Evolutionary conservation across 2,113 vertebrate species (phyloP), one percentile per base, ranked within the genome.

Genomic region (Xenotilapia leptura): DNA sequence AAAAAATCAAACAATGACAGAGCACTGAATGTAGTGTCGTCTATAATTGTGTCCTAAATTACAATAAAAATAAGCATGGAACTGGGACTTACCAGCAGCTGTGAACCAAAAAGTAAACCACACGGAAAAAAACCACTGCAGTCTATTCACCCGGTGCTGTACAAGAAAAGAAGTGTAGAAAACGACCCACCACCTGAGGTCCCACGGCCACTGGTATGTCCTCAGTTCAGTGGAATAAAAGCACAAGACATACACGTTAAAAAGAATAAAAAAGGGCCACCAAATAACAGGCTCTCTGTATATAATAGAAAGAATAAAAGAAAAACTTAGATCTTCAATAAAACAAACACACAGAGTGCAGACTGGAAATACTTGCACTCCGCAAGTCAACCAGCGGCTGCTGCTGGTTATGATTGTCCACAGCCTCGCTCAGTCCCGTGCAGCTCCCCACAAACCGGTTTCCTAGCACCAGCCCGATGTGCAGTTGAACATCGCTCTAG

Each of bases 81-180:
- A 23, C 10, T 54, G 0, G 53, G 53, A 54, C 53, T 54, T 23
- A 23, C n/a, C 53, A 54, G 53, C 53, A 54, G 10, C 53, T 11
- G 53, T 23, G 53, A n/a, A 54, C n/a, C 53, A 21, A 21, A 21
- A 54, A 54, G 51, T 21, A 21, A 54, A 54, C 51, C n/a, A 54
- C 51, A 54, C 51, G 2, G 49, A 0, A 0, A 2, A 21, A 53
- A 11, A 11, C 0, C n/a, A 54, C 51, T 12, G 2, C 51, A 54
- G 10, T 54, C n/a, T 54, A 11, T 54, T 54, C 51, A 6, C 51
- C n/a, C n/a, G 3, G 53, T 54, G 53, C 53, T 23, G n/a, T 54
- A 54, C n/a, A 21, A 54, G 5, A 53, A 53, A 53, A 19, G 19
- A n/a, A n/a, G 49, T 53, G 9, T 53, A 19, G 19, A 53, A n/a